These are phyloP conservation scores for Erythrocercus mccallii DNA, from an alignment of 2,113 vertebrate species.

Conservation along the genomic window DNA sequence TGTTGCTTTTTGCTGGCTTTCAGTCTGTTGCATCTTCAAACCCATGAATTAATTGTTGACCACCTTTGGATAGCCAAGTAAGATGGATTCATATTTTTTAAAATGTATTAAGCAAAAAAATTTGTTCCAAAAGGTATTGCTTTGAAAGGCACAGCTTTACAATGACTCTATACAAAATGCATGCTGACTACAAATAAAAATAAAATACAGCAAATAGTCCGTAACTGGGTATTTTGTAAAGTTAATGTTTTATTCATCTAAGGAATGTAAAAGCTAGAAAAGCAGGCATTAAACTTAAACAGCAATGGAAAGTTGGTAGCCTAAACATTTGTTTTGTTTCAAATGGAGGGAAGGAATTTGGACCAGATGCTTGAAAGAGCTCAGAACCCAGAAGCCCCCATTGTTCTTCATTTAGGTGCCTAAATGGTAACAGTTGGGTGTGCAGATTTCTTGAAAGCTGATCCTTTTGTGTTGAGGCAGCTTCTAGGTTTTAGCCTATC, in stretches of 20 bases:
- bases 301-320: constrained; percentile 59
- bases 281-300: constrained; percentile 42
- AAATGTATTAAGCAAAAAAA: neutral
- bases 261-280: constrained; percentile 59
- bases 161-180: neutral
- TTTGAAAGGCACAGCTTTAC: neutral
- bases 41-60: neutral
- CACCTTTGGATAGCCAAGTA: neutral
- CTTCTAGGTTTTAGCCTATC: constrained; percentile 40
- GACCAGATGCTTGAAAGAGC: constrained; percentile 60
- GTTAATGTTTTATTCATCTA: constrained; percentile 40
- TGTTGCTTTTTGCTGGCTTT: neutral
- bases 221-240: constrained; percentile 16
- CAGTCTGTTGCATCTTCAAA: neutral
- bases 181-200: neutral
- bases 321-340: constrained; percentile 67
- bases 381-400: constrained; percentile 27
- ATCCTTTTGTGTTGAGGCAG: constrained; percentile 33
- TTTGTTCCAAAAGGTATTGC: neutral
- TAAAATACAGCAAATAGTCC: neutral
- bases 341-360: constrained; percentile 59
- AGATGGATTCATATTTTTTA: neutral
- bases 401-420: constrained; percentile 61
- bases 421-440: constrained; percentile 56
- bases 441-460: constrained; percentile 39